These are phyloP conservation scores for Hylaeus volcanicus DNA, from an alignment of 1,140 invertebrate species.

Conservation along the genomic window DNA sequence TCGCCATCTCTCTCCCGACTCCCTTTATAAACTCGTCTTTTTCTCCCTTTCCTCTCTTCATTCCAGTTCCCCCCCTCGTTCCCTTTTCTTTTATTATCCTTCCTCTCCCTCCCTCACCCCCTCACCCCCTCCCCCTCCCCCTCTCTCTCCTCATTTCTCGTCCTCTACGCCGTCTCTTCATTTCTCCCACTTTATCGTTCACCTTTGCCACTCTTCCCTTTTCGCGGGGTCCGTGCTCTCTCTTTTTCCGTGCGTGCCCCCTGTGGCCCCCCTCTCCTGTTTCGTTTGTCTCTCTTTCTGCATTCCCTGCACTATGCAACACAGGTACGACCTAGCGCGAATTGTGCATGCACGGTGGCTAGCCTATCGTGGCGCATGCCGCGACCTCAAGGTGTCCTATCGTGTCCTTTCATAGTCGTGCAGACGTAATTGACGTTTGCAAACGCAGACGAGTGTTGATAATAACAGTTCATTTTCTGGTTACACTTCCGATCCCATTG, in stretches of 20 bases:
- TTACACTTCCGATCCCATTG: constrained; percentile 6
- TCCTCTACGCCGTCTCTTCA: not conserved
- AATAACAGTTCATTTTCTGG: constrained; percentile 33
- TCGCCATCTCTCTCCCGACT: not conserved
- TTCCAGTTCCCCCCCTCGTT: constrained; percentile 32
- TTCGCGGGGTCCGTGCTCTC: constrained; percentile 4
- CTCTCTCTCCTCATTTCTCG: not conserved
- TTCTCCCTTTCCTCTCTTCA: constrained; percentile 33
- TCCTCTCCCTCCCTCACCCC: not conserved
- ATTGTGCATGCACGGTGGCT: constrained; percentile 38
- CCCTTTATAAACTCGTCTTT: constrained; percentile 38
- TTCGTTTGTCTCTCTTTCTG: constrained; percentile 39
- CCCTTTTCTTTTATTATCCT: constrained; percentile 15
- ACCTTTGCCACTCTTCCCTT: constrained; percentile 10
- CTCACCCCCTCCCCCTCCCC: too few species aligned
- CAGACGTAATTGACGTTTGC: constrained; percentile 24
- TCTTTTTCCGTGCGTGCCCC: not conserved
- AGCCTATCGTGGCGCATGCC: constrained; percentile 36
- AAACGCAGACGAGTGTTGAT: constrained; percentile 19
- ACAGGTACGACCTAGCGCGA: constrained; percentile 2
- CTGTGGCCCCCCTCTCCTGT: not conserved
- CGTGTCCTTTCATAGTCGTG: constrained; percentile 18
- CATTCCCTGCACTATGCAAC: not conserved
- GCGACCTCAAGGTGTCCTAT: constrained; percentile 38
- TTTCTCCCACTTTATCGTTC: constrained; percentile 15